Evolutionary conservation across 1,140 invertebrate species (phyloP).

Genomic region (Hirudo medicinalis): DNA sequence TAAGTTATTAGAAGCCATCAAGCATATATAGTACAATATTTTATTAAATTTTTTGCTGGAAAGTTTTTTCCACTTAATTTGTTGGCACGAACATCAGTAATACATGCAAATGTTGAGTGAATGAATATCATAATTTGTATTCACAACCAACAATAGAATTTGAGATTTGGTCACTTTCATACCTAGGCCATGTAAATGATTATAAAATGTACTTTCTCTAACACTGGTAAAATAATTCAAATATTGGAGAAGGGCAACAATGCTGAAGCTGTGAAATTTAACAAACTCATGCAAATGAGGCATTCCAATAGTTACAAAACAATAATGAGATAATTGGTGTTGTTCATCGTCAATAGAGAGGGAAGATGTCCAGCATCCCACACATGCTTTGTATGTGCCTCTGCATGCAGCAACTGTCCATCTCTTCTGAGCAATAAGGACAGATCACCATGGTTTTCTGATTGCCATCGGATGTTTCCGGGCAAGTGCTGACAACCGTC

Average conservation of each 20-base stretch:
- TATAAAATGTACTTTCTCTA: no score
- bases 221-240: neutral
- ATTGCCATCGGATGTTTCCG: neutral
- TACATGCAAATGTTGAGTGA: no score
- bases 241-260: neutral
- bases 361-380: neutral
- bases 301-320: neutral
- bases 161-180: no score
- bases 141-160: no score
- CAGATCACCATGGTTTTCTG: neutral
- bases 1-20: no score
- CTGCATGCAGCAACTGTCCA: neutral
- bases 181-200: no score
- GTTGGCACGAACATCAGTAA: no score
- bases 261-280: neutral
- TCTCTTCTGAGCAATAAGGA: neutral
- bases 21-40: no score
- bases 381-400: conserved; percentile 8
- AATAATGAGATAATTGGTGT: neutral
- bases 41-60: no score
- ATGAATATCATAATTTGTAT: no score
- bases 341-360: neutral
- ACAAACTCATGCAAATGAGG: neutral
- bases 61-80: no score
- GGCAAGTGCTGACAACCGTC: neutral